Percentiles rank a stretch among this genome's conserved stretches.
These are phyloP conservation scores for Chrysochloris asiatica DNA, from an alignment of 2,113 vertebrate genomes.

Conservation along the genomic window DNA sequence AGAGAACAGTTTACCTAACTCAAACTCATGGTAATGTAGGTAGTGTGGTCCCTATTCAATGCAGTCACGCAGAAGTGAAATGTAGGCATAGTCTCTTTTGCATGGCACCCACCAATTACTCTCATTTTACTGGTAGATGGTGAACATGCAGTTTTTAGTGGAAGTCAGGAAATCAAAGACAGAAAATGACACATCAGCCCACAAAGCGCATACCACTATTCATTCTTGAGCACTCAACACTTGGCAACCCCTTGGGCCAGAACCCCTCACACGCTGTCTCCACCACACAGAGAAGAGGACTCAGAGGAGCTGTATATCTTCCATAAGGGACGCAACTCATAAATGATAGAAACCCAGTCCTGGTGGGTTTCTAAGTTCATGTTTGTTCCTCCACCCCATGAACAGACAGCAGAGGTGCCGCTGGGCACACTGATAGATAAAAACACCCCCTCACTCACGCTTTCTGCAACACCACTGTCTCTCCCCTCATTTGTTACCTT, in stretches of 20 bases:
- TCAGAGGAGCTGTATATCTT: background rate
- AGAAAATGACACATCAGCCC: background rate
- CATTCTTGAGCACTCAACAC: background rate
- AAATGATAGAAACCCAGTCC: background rate
- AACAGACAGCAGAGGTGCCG: background rate
- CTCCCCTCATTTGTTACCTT: background rate
- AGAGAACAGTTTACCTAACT: background rate
- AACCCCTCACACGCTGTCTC: background rate
- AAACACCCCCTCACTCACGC: background rate
- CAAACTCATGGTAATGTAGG: background rate
- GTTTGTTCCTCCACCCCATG: background rate
- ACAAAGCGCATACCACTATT: background rate
- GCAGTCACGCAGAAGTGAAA: background rate
- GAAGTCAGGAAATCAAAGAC: background rate
- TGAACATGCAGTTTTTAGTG: background rate
- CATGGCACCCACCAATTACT: background rate
- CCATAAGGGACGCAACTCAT: background rate
- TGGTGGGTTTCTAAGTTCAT: background rate
- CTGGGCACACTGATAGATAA: background rate
- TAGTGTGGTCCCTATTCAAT: background rate
- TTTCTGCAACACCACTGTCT: background rate
- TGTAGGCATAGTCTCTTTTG: background rate
- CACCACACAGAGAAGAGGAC: background rate
- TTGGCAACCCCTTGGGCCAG: background rate
- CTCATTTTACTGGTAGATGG: constrained; percentile 5